These are phyloP conservation scores for Conomelus anceps DNA, from an alignment of 2,888 invertebrate species.

Conservation along the genomic window DNA sequence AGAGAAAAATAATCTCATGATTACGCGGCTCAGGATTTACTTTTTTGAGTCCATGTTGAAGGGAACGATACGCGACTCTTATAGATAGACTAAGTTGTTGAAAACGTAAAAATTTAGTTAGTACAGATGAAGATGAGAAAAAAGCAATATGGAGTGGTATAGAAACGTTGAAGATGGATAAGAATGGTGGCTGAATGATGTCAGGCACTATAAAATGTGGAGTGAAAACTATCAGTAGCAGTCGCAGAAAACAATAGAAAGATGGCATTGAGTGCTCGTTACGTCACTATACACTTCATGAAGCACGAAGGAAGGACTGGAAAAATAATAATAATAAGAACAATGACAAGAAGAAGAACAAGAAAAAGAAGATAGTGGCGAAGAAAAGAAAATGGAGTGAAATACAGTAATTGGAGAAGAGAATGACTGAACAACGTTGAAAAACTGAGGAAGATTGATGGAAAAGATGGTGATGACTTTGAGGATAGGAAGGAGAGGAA, in stretches of 20 bases:
- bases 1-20: not conserved
- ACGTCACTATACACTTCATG: not conserved
- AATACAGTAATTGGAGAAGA: not conserved
- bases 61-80: not conserved
- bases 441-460: not conserved
- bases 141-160: not conserved
- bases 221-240: not conserved
- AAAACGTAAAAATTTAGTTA: not conserved
- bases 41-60: not conserved
- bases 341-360: not conserved
- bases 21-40: not conserved
- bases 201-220: not conserved
- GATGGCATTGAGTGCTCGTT: conserved; percentile 2
- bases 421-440: not conserved
- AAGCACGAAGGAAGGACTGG: not conserved
- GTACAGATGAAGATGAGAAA: not conserved
- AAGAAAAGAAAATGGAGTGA: not conserved
- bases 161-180: not conserved
- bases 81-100: not conserved
- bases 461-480: too few species aligned
- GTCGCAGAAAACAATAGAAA: not conserved
- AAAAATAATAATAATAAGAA: too few species aligned
- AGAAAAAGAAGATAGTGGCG: not conserved
- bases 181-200: not conserved
- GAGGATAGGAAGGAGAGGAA: too few species aligned